Percentiles rank a stretch among this genome's conserved stretches.
Conservation (phyloP, 2,797 vertebrate species). For the Fundulus diaphanus region DNA sequence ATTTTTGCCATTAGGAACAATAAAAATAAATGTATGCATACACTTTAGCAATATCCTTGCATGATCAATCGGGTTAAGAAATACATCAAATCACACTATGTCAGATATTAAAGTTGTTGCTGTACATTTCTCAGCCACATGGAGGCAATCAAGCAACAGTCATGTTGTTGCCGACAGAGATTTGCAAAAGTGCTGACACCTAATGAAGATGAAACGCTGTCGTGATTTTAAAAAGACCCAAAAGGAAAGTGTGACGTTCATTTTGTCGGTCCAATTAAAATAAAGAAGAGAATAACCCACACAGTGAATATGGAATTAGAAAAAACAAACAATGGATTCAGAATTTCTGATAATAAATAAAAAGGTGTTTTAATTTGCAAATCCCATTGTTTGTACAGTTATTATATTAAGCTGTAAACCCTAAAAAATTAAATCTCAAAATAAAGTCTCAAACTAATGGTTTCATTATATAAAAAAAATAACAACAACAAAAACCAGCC, state of each 20-base stretch:
- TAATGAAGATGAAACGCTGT: slow-evolving; percentile 15
- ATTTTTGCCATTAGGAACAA: not conserved
- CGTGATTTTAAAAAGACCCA: not conserved
- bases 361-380: not conserved
- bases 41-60: not conserved
- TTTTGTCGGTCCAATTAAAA: not conserved
- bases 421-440: no score
- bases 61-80: not conserved
- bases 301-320: not conserved
- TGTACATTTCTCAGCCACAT: slow-evolving; percentile 57
- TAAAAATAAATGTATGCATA: not conserved
- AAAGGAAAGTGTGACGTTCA: slow-evolving; percentile 14
- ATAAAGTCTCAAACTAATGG: not conserved
- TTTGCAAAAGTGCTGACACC: slow-evolving; percentile 17
- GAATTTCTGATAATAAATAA: not conserved
- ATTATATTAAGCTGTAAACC: not conserved
- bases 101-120: slow-evolving; percentile 13
- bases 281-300: not conserved
- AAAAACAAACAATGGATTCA: not conserved
- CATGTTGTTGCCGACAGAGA: slow-evolving; percentile 2
- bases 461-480: no score
- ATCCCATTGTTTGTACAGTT: not conserved
- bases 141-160: slow-evolving; percentile 53
- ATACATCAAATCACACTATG: not conserved
- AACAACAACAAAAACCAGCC: no score